phyloP scores from a whole-genome alignment of 2,113 vertebrate species.

The Cryptotis parvus region DNA sequence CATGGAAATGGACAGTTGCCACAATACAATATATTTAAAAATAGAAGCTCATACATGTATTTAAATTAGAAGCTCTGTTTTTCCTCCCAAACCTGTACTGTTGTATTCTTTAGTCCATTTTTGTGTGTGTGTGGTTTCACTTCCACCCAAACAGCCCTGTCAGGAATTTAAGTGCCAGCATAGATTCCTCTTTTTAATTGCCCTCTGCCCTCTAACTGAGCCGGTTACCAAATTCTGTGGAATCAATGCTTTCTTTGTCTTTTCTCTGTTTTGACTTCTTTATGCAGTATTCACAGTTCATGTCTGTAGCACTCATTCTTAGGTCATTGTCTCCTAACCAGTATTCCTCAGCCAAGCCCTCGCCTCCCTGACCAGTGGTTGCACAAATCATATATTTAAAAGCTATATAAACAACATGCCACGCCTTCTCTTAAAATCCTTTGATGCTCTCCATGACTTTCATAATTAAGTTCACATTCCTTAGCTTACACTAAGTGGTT shows the following conservation, averaged over 20 bases:
- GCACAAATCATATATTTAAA: not conserved
- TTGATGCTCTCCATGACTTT: not conserved
- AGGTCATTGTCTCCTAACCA: not conserved
- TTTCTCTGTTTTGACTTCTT: not conserved
- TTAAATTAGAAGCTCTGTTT: too few species aligned
- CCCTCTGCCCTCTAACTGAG: not conserved
- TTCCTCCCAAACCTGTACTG: not conserved
- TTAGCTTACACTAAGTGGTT: not conserved
- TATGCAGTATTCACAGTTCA: not conserved
- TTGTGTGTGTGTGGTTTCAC: too few species aligned
- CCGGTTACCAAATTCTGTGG: not conserved
- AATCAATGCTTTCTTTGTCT: not conserved
- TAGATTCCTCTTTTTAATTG: not conserved
- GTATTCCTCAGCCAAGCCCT: not conserved
- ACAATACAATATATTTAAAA: not conserved
- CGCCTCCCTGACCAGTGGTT: not conserved
- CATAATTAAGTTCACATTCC: conserved; percentile 9
- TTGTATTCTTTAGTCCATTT: not conserved
- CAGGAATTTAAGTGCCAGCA: not conserved
- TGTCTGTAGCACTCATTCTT: not conserved
- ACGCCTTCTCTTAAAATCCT: not conserved
- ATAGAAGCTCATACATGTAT: not conserved
- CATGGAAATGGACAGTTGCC: not conserved
- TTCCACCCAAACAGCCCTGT: not conserved
- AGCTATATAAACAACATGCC: not conserved